A percentile compares a stretch with the other conserved stretches of the same genome.
Evolutionary conservation across 2,888 invertebrate species (phyloP).

Genomic region (Phengaris arion): DNA sequence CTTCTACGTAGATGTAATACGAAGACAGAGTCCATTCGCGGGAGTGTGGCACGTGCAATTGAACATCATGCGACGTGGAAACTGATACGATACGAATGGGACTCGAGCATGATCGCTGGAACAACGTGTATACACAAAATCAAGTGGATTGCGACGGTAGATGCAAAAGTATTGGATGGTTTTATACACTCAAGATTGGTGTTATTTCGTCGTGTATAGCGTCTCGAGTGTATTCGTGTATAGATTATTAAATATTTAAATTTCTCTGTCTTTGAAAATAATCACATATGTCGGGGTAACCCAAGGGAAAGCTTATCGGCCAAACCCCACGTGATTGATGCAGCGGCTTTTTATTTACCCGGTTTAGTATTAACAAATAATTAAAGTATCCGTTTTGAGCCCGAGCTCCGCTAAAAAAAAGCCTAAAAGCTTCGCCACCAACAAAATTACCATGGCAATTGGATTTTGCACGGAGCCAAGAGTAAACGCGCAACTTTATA

Average conservation of each 20-base stretch:
- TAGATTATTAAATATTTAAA: background rate
- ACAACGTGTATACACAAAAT: background rate
- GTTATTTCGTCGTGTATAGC: background rate
- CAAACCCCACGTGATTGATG: background rate
- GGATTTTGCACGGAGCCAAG: constrained; percentile 22
- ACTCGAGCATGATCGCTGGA: background rate
- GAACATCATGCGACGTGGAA: constrained; percentile 69
- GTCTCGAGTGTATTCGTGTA: background rate
- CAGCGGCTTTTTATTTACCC: background rate
- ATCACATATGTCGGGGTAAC: background rate
- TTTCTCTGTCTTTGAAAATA: background rate
- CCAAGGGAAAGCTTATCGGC: background rate
- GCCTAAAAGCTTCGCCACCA: constrained; percentile 16
- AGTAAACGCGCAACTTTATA: constrained; percentile 49
- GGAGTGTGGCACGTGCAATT: constrained; percentile 62
- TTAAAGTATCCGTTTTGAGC: constrained; percentile 9
- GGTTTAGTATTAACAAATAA: background rate
- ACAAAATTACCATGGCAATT: constrained; percentile 18
- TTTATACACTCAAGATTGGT: background rate
- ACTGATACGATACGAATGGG: constrained; percentile 53
- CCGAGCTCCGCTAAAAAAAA: background rate
- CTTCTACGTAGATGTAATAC: background rate
- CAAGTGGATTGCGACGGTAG: constrained; percentile 4
- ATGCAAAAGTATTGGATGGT: constrained; percentile 14
- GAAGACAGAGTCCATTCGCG: constrained; percentile 37